Evolutionary conservation across 1,140 invertebrate genomes (phyloP).

Genomic region (Leptinotarsa defecta): DNA sequence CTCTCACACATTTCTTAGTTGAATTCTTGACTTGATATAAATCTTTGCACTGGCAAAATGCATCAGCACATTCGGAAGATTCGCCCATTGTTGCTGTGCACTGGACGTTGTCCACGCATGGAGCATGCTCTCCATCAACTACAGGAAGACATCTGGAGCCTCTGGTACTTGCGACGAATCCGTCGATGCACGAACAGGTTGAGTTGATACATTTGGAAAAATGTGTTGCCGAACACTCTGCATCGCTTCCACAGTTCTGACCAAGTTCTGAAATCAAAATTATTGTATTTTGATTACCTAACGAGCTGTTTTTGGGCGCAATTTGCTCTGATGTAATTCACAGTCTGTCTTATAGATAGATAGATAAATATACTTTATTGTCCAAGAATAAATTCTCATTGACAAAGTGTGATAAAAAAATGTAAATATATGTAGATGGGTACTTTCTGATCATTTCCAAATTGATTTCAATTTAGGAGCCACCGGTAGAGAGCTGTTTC

Average conservation of each 20-base stretch:
- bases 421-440: too few species aligned
- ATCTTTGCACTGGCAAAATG: constrained; percentile 32
- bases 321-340: too few species aligned
- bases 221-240: constrained; percentile 5
- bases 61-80: constrained; percentile 27
- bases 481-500: too few species aligned
- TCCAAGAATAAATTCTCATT: too few species aligned
- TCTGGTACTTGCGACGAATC: constrained; percentile 14
- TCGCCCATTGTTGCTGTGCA: constrained; percentile 17
- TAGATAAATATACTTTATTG: too few species aligned
- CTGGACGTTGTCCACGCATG: constrained; percentile 15
- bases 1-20: constrained; percentile 31
- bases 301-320: too few species aligned
- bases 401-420: too few species aligned
- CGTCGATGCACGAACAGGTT: neutral
- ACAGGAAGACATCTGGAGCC: constrained; percentile 2
- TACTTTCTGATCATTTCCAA: too few species aligned
- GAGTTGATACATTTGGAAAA: constrained; percentile 16
- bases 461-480: too few species aligned
- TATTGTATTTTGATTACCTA: too few species aligned
- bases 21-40: constrained; percentile 29
- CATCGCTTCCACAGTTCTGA: constrained; percentile 6
- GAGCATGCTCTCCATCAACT: neutral
- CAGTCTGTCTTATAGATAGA: too few species aligned
- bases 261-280: constrained; percentile 11